Percentiles rank a stretch among this genome's conserved stretches.
Evolutionary conservation across 1,140 invertebrate genomes (phyloP).

Genomic region (Dendroctonus valens): DNA sequence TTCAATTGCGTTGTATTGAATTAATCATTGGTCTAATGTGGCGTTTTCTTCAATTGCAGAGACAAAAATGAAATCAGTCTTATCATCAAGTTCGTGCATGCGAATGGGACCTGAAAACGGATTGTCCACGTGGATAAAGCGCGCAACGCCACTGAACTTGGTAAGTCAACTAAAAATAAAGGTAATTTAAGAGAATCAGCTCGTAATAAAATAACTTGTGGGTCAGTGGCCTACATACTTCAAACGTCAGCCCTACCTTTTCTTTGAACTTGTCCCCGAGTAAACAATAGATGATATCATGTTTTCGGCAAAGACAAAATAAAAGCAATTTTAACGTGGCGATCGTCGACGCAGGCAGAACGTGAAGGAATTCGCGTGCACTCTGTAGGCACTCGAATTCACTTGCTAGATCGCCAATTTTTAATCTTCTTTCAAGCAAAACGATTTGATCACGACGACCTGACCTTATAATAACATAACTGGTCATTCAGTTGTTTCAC

Average conservation of each 20-base stretch:
- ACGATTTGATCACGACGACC: neutral
- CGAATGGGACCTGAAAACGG: no score
- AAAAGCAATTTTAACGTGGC: slow-evolving; percentile 23
- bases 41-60: no score
- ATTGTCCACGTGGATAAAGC: no score
- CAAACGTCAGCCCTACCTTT: slow-evolving; percentile 26
- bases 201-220: slow-evolving; percentile 27
- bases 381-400: slow-evolving; percentile 2
- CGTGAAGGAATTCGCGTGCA: slow-evolving; percentile 26
- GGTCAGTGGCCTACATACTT: slow-evolving; percentile 28
- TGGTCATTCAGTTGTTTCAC: no score
- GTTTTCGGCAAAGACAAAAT: slow-evolving; percentile 29
- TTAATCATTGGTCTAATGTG: no score
- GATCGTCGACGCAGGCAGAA: slow-evolving; percentile 16
- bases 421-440: slow-evolving; percentile 2
- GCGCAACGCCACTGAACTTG: slow-evolving; percentile 5
- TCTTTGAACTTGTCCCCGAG: slow-evolving; percentile 27
- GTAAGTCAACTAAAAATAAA: slow-evolving; percentile 20
- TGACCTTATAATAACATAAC: no score
- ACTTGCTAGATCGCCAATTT: slow-evolving; percentile 13
- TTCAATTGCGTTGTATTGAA: no score
- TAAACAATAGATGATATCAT: slow-evolving; percentile 31
- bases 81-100: no score
- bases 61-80: no score
- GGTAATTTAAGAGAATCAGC: slow-evolving; percentile 18